Evolutionary conservation across 2,888 invertebrate genomes (phyloP), one percentile per base, ranked within the genome.

Genomic region (Phortica magna): DNA sequence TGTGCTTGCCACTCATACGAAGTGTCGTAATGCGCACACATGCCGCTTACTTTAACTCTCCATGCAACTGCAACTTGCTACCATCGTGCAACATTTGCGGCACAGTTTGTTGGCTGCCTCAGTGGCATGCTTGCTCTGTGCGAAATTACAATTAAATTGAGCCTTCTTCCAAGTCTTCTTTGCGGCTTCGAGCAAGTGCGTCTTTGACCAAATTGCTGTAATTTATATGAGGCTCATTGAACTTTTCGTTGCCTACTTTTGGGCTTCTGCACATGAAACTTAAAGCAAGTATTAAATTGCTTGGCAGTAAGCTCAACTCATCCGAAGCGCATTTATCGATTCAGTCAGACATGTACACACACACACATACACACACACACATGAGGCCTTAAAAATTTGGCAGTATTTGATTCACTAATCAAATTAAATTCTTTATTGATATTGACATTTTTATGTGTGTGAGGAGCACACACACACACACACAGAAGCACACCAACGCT

Each of bases 1-100:
- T 82, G 84, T 80, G 76, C 82, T 79, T 79, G 80, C 7, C 41
- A 67, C 10, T 6, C n/a, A 42, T 0, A 65, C 67, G 0, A 59
- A 67, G 41, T 10, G 31, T 31, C 5, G 31, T 31, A 31, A 31
- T 17, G 14, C 10, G 17, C 67, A 41, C n/a, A 67, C 67, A 67
- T 22, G 17, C 67, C 31, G 41, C 65, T 12, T 14, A 41, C 42
- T 41, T 39, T 3, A 67, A 67, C 39, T 42, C 41, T 39, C 42
- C 12, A n/a, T 59, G 12, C 67, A 41, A n/a, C 42, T 67, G 41
- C 67, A 67, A 67, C 42, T 41, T 67, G 14, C 14, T 19, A 70
- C 53, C 17, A 12, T 22, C 61, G 17, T 7, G 19, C 61, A 61
- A 48, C 61, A 61, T 61, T 61, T 61, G 61, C 19, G 61, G 61